A percentile compares a stretch with the other conserved stretches of the same genome.
Evolutionary conservation across 2,797 vertebrate species (phyloP).

Genomic region (Acanthiza pusilla): DNA sequence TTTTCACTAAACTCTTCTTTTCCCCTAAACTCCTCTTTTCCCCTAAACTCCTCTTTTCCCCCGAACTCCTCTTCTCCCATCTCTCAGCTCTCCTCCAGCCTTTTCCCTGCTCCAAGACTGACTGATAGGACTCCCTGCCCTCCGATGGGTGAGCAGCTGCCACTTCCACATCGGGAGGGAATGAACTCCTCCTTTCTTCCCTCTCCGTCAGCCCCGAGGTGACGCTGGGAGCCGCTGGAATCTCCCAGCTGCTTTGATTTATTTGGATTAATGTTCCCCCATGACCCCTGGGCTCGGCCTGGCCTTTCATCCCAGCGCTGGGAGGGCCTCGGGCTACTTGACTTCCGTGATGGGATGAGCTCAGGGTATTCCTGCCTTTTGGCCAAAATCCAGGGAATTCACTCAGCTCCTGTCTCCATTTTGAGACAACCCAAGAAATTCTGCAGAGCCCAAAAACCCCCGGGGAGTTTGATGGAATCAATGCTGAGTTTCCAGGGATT

Average conservation of each 20-base stretch:
- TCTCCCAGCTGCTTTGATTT: conserved; percentile 44
- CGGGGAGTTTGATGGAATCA: accelerated
- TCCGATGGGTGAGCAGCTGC: conserved; percentile 5
- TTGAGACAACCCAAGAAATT: not conserved
- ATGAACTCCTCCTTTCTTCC: not conserved
- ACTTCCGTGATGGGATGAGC: conserved; percentile 9
- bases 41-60: not conserved
- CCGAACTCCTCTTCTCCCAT: not conserved
- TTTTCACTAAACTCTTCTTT: too few relatives aligned
- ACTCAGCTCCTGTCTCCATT: not conserved
- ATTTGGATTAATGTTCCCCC: conserved; percentile 26
- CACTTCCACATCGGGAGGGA: not conserved
- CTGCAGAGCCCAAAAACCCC: not conserved
- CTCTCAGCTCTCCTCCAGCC: not conserved
- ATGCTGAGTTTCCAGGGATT: not conserved
- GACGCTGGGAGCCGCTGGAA: not conserved
- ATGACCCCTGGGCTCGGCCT: conserved; percentile 20
- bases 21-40: too few relatives aligned
- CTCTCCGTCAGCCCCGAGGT: not conserved
- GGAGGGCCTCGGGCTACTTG: conserved; percentile 7
- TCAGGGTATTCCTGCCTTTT: not conserved
- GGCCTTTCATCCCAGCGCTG: conserved; percentile 30
- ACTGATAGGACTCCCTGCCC: not conserved
- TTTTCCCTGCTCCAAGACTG: not conserved
- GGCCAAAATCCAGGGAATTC: conserved; percentile 38